Base-by-base conservation (phyloP, 2,113 vertebrate genomes). In the Theropithecus gelada region DNA sequence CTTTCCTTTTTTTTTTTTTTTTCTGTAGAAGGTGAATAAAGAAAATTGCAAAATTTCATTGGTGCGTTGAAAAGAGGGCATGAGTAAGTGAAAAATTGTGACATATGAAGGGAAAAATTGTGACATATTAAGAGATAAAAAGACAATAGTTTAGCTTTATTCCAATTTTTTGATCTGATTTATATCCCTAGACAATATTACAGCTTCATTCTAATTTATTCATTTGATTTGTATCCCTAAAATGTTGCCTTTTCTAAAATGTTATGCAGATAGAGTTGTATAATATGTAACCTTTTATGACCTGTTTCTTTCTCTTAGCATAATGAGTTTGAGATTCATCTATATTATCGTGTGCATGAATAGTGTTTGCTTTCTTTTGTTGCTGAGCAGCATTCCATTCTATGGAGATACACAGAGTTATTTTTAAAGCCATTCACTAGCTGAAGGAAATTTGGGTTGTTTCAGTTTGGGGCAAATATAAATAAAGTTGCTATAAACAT, bases 11-110 rank as follows among this genome's bases (percentile, higher is more conserved):
- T 61, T 25, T 64, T 64, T 14, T 64, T 64, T 64, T 14, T 59
- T 64, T 64, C 27, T 73, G 27, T n/a, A 79, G 32, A 93, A 75
- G 17, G 0, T 79, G 27, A 93, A 88, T 88, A 85, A 76, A 52
- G 59, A 93, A 73, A 86, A 96, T 75, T 55, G 32, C 7, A 79
- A 89, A 92, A 25, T 82, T 94, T 84, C 88, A 70, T 80, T 73
- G 25, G 27, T 40, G 14, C 8, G 18, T 30, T 96, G 90, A 80
- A 93, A 96, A 96, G 30, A 94, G 43, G 32, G 91, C 23, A 6
- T 38, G 40, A 94, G 75, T 88, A 88, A 96, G 61, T 89, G 3
- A 4, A 79, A 86, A 96, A 81, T 1, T 32, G 27, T 93, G 73
- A 38, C 18, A 68, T 90, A 94, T 86, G 91, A 83, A 32, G 61